Evolutionary conservation across 2,113 vertebrate species (phyloP), one percentile per base, ranked within the genome.

Genomic region (Leucopternis melanops): DNA sequence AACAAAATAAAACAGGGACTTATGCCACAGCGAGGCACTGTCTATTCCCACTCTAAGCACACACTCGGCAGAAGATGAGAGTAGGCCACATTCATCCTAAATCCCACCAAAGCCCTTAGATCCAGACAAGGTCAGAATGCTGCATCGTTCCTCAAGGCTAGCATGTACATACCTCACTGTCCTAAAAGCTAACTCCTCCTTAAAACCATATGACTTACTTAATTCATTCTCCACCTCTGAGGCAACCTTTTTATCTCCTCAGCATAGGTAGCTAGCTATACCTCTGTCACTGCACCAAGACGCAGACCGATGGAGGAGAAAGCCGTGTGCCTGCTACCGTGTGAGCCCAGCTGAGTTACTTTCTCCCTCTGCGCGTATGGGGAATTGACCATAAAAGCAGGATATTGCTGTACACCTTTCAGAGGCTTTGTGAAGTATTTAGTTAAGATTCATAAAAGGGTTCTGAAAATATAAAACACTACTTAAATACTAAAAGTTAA

Each of bases 401-500:
- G 75, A 85, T 77, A 94, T 26, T 62, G 58, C 70, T 2, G 6
- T 20, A 66, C 1, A 3, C 42, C 67, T 78, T 88, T 63, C 81
- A 71, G 55, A 77, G 45, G 49, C 42, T 85, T 82, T 92, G 31
- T 36, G 63, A 90, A 92, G 50, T 78, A 90, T 77, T 94, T 85
- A 70, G 67, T 63, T 94, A 63, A 89, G 87, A 90, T 91, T 90
- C 87, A 5, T 73, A 82, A 62, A 63, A 85, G 42, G 20, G n/a
- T 23, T 90, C 67, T 85, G 63, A 91, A 74, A 90, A 91, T 32
- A 80, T 90, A 94, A 94, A 96, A 34, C 67, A 77, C 34, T 58
- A 81, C 4, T 11, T 81, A 92, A 95, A 96, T 66, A 40, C 45
- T 92, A 80, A 29, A 95, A 90, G 85, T 88, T 92, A 94, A 86